Conservation (phyloP, 2,888 invertebrate species). For the Arge pagana region DNA sequence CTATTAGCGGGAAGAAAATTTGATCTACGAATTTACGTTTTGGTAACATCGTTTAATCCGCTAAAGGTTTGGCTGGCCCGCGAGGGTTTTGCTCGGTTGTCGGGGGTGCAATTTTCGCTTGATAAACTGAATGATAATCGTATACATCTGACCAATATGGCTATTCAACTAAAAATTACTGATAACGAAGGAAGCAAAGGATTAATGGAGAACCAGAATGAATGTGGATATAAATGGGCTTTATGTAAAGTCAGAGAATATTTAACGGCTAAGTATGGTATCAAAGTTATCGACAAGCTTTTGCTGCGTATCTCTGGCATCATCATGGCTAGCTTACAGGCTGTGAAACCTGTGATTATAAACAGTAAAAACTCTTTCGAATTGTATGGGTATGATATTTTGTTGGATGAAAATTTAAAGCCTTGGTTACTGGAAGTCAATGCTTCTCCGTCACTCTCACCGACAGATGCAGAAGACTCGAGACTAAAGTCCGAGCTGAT, state of each 20-base stretch:
- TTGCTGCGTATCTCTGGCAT: slow-evolving; percentile 61
- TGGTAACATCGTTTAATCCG: slow-evolving; percentile 62
- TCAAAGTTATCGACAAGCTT: slow-evolving; percentile 57
- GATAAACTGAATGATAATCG: slow-evolving; percentile 64
- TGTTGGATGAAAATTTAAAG: slow-evolving; percentile 63
- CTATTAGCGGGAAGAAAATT: slow-evolving; percentile 67
- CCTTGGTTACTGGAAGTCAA: slow-evolving; percentile 68
- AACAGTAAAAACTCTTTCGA: slow-evolving; percentile 66
- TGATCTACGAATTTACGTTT: slow-evolving; percentile 66
- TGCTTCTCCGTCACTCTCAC: slow-evolving; percentile 66
- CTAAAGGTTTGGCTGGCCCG: slow-evolving; percentile 63
- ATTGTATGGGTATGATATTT: slow-evolving; percentile 67
- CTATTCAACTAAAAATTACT: slow-evolving; percentile 57
- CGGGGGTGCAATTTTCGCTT: slow-evolving; percentile 64
- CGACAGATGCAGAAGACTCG: slow-evolving; percentile 65
- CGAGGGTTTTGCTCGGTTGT: slow-evolving; percentile 68
- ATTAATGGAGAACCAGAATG: slow-evolving; percentile 14
- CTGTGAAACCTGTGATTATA: slow-evolving; percentile 63
- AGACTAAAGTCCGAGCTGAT: slow-evolving; percentile 64
- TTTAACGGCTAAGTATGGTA: slow-evolving; percentile 62
- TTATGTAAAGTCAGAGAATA: slow-evolving; percentile 61
- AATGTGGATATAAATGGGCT: slow-evolving; percentile 65
- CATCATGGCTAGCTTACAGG: slow-evolving; percentile 62
- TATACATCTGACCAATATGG: slow-evolving; percentile 65
- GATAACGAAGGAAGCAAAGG: slow-evolving; percentile 22